Conservation (phyloP, 2,113 vertebrate species). For the Sitta europaea region DNA sequence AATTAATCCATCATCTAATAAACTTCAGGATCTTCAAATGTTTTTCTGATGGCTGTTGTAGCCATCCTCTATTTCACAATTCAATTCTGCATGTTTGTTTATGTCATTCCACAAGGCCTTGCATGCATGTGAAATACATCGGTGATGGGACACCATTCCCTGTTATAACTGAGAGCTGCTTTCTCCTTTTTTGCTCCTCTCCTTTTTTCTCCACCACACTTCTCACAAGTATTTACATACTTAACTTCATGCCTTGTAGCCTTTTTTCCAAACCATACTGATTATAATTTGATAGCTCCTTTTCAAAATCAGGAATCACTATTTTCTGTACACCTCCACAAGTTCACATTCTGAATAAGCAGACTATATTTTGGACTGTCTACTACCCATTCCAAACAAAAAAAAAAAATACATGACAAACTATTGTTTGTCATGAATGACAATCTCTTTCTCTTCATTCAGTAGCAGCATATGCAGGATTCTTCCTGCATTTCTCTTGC, state of each 20-base stretch:
- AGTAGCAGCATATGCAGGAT: neutral
- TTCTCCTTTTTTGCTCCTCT: neutral
- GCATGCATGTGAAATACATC: neutral
- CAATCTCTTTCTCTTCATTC: neutral
- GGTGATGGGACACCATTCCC: fast-evolving
- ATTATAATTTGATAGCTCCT: neutral
- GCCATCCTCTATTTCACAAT: neutral
- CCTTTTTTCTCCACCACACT: neutral
- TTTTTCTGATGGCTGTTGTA: neutral
- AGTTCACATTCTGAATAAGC: neutral
- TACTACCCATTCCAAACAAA: neutral
- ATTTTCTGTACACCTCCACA: neutral
- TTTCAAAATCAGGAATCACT: neutral
- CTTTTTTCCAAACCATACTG: neutral
- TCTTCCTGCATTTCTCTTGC: neutral
- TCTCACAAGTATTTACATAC: neutral
- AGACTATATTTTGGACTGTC: neutral
- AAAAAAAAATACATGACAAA: neutral
- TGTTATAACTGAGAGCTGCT: neutral
- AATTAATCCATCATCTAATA: neutral
- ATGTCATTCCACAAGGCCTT: neutral
- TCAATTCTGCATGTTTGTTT: neutral
- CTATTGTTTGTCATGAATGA: neutral
- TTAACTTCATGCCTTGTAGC: neutral
- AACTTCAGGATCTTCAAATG: neutral